phyloP scores from a whole-genome alignment of 23 tunicate species.

The Corella eumyota region DNA sequence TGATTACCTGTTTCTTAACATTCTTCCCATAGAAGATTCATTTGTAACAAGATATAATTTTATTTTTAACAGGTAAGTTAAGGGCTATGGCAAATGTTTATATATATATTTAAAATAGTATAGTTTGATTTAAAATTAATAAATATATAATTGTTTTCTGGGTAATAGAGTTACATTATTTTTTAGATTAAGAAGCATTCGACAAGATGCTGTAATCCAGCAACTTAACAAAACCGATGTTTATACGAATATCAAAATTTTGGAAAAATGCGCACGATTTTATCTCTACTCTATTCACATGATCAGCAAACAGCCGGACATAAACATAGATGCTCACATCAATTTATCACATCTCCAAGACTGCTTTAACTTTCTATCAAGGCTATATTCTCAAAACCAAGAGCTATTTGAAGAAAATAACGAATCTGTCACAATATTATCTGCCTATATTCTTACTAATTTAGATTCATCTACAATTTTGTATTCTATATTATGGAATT shows the following conservation, averaged over 20 bases:
- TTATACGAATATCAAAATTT: constrained; percentile 1
- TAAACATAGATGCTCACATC: constrained; percentile 46
- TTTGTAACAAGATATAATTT: constrained; percentile 44
- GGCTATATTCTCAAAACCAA: constrained; percentile 10
- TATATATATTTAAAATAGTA: background rate
- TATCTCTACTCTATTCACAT: constrained; percentile 47
- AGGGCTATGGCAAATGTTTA: background rate
- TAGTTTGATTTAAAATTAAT: background rate
- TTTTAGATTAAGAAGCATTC: constrained; percentile 72
- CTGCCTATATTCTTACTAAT: constrained; percentile 28
- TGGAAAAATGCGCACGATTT: constrained; percentile 57
- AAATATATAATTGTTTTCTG: background rate
- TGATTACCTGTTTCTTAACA: constrained; percentile 31
- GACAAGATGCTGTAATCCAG: constrained; percentile 83
- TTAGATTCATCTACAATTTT: constrained; percentile 9
- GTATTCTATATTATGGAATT: constrained; percentile 7
- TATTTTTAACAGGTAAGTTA: constrained; percentile 71
- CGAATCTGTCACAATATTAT: constrained; percentile 10
- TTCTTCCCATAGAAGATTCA: constrained; percentile 7
- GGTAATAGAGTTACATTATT: background rate
- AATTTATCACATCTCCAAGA: constrained; percentile 41
- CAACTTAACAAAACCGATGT: constrained; percentile 28
- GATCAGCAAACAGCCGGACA: constrained; percentile 1
- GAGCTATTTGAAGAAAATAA: background rate
- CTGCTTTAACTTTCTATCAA: constrained; percentile 35